Base-by-base conservation (phyloP, 1,140 invertebrate species). In the Pogonognathellus flavescens region DNA sequence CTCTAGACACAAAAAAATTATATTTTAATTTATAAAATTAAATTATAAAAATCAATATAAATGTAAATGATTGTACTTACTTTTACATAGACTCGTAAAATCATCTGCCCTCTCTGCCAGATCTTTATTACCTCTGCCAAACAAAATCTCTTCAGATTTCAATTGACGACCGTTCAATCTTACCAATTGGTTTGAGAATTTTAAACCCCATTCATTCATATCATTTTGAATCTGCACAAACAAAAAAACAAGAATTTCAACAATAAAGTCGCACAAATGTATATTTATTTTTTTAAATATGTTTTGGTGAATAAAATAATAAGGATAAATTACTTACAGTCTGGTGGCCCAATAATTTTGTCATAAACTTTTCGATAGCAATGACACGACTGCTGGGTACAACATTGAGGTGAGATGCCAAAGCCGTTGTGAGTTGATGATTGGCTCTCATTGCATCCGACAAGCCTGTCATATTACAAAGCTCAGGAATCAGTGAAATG, bases 381-480 rank as follows among this genome's bases (percentile, higher is more conserved):
- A 76, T 14, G n/a, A 90, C 88, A 16, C 90, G 82, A 57, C 91
- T 89, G 10, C 89, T 89, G 13, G 92, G 92, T 8, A 89, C 89
- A 0, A 92, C 89, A 16, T 91, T 85, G 1, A 91, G 91, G 76
- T 91, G 90, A 1, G 72, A 76, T 18, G 84, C 86, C 9, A 90
- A 49, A 31, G 86, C 88, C 76, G 87, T 84, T 90, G 91, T 91
- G 3, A 90, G 84, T 22, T 72, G 60, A 70, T 88, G 89, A 83
- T 90, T 86, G 3, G 25, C 70, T 14, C 89, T 82, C 88, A 90
- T 89, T 14, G 60, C 49, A 6, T 90, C 89, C 11, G 88, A 88
- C 1, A 91, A 80, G 53, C 91, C 91, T 3, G 91, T 91, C 87
- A 91, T 89, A 25, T 87, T 81, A 62, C 90, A 91, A 2, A 91